phyloP scores from a whole-genome alignment of 2,113 vertebrate genomes.

The Amblyornis subalaris region DNA sequence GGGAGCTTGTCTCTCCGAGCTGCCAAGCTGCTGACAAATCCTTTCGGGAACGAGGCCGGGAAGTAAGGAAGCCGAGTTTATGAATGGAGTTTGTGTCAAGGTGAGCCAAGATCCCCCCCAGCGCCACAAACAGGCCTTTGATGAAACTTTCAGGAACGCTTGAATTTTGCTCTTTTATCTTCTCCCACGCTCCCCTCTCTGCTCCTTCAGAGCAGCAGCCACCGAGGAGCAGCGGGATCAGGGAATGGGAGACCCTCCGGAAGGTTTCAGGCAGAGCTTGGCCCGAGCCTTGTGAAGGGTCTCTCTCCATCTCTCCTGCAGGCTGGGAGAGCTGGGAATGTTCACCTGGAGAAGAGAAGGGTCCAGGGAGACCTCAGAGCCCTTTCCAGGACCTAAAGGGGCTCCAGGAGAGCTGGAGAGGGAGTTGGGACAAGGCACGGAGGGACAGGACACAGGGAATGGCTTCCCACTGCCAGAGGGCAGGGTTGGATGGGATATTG shows the following conservation, averaged over 20 bases:
- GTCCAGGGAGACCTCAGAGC: background rate
- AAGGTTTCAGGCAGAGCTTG: background rate
- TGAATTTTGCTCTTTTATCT: conserved; percentile 62
- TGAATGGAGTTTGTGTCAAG: conserved; percentile 39
- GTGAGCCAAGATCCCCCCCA: background rate
- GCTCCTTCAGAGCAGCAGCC: background rate
- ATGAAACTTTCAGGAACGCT: conserved; percentile 52
- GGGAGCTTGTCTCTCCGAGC: background rate
- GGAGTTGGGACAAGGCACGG: background rate
- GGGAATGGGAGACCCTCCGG: background rate
- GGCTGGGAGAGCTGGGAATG: background rate
- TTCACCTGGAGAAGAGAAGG: background rate
- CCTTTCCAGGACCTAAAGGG: background rate
- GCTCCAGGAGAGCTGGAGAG: background rate
- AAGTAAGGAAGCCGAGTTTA: background rate
- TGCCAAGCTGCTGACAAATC: conserved; percentile 1
- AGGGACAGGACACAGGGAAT: background rate
- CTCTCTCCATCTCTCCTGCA: background rate
- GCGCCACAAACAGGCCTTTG: conserved; percentile 27
- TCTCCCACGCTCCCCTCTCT: background rate
- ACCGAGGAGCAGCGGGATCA: background rate
- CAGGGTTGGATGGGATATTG: background rate
- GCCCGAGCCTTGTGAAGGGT: background rate
- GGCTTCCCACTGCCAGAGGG: fast-evolving
- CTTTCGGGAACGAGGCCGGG: background rate